These are phyloP conservation scores for Planiliza haematocheilus DNA, from an alignment of 2,113 vertebrate genomes.

Conservation along the genomic window DNA sequence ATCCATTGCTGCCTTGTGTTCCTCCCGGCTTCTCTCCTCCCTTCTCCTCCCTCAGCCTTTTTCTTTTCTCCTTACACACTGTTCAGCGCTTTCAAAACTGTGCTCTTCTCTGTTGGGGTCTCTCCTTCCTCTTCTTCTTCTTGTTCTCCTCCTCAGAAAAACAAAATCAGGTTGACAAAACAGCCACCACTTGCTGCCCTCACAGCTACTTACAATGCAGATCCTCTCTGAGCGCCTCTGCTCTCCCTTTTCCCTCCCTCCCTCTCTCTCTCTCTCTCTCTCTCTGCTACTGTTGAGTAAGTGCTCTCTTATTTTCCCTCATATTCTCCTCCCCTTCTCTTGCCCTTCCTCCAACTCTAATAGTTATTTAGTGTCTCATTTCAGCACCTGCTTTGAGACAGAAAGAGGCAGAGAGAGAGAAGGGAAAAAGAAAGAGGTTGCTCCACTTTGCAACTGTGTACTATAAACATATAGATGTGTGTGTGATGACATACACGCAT, in stretches of 20 bases:
- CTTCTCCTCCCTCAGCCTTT: constrained; percentile 24
- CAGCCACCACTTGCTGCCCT: constrained; percentile 71
- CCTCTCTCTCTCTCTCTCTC: constrained; percentile 38
- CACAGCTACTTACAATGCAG: constrained; percentile 79
- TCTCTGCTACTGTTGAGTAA: constrained; percentile 67
- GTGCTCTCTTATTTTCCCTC: constrained; percentile 62
- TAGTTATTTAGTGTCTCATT: constrained; percentile 82
- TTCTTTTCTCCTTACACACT: constrained; percentile 10
- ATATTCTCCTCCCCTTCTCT: constrained; percentile 68
- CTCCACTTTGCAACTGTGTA: constrained; percentile 32
- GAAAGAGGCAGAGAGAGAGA: constrained; percentile 42
- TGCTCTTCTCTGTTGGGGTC: constrained; percentile 17
- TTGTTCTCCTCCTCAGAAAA: constrained; percentile 43
- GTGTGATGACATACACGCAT: not conserved
- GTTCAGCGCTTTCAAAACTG: constrained; percentile 13
- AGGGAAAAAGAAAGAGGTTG: constrained; percentile 49
- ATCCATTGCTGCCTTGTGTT: constrained; percentile 83
- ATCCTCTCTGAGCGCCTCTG: constrained; percentile 69
- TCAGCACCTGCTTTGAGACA: constrained; percentile 79
- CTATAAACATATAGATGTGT: constrained; percentile 15
- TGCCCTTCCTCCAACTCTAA: constrained; percentile 68
- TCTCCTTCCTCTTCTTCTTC: constrained; percentile 21
- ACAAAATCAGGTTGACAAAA: constrained; percentile 68
- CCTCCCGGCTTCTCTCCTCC: constrained; percentile 68
- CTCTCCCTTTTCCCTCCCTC: constrained; percentile 57